Percentiles rank a stretch among this genome's conserved stretches.
phyloP scores from a whole-genome alignment of 2,113 vertebrate genomes.

The Ictalurus punctatus region DNA sequence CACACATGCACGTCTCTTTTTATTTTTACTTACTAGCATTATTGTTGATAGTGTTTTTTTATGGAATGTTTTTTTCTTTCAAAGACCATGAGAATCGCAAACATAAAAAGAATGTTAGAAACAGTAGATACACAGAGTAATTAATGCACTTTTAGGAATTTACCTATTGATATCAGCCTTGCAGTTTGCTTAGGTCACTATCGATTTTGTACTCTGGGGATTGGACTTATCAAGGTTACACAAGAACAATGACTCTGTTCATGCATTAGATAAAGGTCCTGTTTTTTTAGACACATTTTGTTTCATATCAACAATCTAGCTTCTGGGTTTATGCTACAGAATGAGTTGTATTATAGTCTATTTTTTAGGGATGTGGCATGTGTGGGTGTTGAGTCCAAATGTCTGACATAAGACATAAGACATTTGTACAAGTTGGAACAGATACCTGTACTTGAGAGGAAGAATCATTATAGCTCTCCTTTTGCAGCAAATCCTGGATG shows the following conservation, averaged over 20 bases:
- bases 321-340: slow-evolving; percentile 9
- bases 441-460: not conserved
- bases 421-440: not conserved
- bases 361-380: not conserved
- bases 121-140: not conserved
- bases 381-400: not conserved
- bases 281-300: not conserved
- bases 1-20: not conserved
- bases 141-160: not conserved
- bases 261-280: slow-evolving; percentile 12
- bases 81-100: not conserved
- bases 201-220: not conserved
- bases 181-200: not conserved
- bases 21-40: not conserved
- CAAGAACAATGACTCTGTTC: slow-evolving; percentile 31
- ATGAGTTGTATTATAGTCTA: not conserved
- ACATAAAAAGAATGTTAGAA: not conserved
- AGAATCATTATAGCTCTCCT: not conserved
- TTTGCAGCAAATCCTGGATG: slow-evolving; percentile 50
- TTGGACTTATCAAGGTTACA: slow-evolving; percentile 7
- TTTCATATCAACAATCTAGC: slow-evolving; percentile 16
- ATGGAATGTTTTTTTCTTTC: not conserved
- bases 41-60: not conserved
- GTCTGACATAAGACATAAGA: not conserved
- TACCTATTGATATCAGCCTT: not conserved